Evolutionary conservation across 2,888 invertebrate species (phyloP).

Genomic region (Tetranychus truncatus): DNA sequence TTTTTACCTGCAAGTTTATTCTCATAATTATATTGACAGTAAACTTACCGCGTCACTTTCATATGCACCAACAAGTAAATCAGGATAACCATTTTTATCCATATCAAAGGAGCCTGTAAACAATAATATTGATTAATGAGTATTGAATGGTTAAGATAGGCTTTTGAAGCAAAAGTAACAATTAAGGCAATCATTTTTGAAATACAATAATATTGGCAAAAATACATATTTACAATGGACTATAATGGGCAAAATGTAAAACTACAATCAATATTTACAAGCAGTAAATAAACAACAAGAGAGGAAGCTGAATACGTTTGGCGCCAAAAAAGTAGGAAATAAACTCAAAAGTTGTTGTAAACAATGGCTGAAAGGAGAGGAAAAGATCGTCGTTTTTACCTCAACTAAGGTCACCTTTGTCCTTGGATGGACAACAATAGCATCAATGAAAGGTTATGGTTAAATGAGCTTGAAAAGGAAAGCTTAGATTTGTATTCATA

Average conservation of each 20-base stretch:
- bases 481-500: too few relatives aligned
- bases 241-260: neutral
- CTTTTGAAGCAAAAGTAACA: too few relatives aligned
- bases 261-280: neutral
- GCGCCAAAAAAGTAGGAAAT: neutral
- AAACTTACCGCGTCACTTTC: slow-evolving; percentile 30
- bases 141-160: too few relatives aligned
- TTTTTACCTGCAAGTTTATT: too few relatives aligned
- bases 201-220: neutral
- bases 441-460: too few relatives aligned
- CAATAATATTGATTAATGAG: neutral
- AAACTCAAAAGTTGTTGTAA: neutral
- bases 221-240: neutral
- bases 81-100: slow-evolving; percentile 86
- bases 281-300: neutral
- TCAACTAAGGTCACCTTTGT: too few relatives aligned
- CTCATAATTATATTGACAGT: neutral
- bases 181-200: neutral
- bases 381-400: too few relatives aligned
- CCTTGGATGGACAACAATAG: too few relatives aligned
- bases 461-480: too few relatives aligned
- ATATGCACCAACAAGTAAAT: slow-evolving; percentile 53
- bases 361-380: too few relatives aligned
- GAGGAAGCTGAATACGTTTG: neutral
- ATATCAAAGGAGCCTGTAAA: slow-evolving; percentile 53